Evolutionary conservation across 2,797 vertebrate genomes (phyloP), one percentile per base, ranked within the genome.

Genomic region (Notamacropus eugenii): DNA sequence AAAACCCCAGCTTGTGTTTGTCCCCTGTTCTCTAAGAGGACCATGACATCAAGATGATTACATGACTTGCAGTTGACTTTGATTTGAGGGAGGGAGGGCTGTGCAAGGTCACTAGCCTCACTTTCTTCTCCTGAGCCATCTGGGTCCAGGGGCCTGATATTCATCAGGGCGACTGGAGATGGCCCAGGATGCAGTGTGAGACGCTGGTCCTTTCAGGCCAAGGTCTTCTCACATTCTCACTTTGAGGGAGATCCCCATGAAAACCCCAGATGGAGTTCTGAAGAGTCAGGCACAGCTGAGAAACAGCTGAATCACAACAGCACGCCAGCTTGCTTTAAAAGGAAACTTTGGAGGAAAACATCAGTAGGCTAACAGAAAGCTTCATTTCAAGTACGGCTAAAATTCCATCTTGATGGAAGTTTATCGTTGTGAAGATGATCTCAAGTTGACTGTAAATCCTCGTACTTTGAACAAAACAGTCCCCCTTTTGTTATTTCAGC

Each of bases 401-500:
- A 91, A 31, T 74, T 90, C 54, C 8, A 24, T 94, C 55, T 91
- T 24, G 24, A 92, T 93, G 55, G 92, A 62, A 62, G 92, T 34
- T 91, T 58, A 10, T 95, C 19, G 28, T 24, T 96, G 91, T 94
- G 91, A 95, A 91, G 56, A 58, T 54, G 57, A 67, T 91, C 40
- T 24, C 50, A 46, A 54, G 0, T 91, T 90, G 91, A 74, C 50
- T 94, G 4, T 34, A 12, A 0, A 3, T 28, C 1, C 91, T 92
- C 29, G 28, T 93, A 57, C 46, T 92, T 95, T 95, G 50, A 54
- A 90, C 56, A 93, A 95, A 27, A 50, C 58, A 59, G 34, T 14
- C 90, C 74, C 90, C 67, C 67, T 82, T 82, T 46, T 82, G 50
- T 82, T 91, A 29, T 96, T 94, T 94, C 62, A 52, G 54, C 92